Conservation (phyloP, 1,140 invertebrate species). For the Trachelipus rathkii region DNA sequence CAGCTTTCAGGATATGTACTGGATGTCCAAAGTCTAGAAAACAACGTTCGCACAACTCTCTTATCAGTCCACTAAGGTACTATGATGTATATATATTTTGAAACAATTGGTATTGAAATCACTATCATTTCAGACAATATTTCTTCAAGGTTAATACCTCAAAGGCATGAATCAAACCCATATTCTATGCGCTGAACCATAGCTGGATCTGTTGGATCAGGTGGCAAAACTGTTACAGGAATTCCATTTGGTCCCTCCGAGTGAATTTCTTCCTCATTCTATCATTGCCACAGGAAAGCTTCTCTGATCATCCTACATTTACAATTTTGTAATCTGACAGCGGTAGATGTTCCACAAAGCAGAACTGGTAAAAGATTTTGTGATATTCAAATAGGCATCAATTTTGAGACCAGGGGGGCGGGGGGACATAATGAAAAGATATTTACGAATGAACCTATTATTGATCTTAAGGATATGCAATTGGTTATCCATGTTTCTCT, state of each 20-base stretch:
- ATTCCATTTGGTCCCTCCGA: conserved; percentile 2
- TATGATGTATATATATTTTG: conserved; percentile 16
- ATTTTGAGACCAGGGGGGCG: too few relatives aligned
- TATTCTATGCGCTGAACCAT: conserved; percentile 23
- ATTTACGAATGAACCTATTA: too few relatives aligned
- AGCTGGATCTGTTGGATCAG: conserved; percentile 24
- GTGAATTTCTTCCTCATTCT: neutral
- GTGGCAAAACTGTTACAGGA: neutral
- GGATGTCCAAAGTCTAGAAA: conserved; percentile 26
- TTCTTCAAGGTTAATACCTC: conserved; percentile 9
- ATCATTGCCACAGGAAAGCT: conserved; percentile 13
- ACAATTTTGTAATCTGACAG: conserved; percentile 26
- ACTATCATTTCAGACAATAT: conserved; percentile 16
- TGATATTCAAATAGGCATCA: too few relatives aligned
- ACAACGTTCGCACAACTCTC: conserved; percentile 26
- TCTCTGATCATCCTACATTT: neutral
- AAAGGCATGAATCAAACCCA: conserved; percentile 20
- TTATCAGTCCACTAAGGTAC: conserved; percentile 26
- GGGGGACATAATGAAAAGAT: too few relatives aligned
- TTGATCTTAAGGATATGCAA: too few relatives aligned
- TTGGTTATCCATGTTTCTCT: too few relatives aligned
- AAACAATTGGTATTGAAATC: conserved; percentile 11
- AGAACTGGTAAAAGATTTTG: too few relatives aligned
- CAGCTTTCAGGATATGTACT: too few relatives aligned
- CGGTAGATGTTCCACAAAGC: conserved; percentile 21